Evolutionary conservation across 2,797 vertebrate genomes (phyloP).

Genomic region (Smutsia temminckii): DNA sequence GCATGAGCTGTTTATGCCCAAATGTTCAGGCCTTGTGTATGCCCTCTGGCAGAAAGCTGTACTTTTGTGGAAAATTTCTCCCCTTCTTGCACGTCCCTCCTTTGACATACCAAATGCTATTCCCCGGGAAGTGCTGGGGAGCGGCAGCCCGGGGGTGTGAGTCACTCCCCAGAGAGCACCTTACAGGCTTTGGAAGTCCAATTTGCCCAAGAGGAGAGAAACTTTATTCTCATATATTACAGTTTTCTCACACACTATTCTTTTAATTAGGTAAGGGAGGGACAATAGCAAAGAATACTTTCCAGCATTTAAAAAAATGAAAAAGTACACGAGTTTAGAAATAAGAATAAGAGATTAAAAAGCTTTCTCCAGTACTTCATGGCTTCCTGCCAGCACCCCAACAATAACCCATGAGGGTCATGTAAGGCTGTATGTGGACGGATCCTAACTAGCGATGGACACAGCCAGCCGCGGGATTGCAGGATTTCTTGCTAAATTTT

Average conservation of each 20-base stretch:
- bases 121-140: neutral
- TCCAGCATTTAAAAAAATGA: neutral
- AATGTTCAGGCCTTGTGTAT: neutral
- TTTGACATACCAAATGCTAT: neutral
- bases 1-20: neutral
- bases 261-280: conserved; percentile 30
- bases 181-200: neutral
- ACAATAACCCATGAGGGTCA: conserved; percentile 67
- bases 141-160: neutral
- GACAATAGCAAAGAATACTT: neutral
- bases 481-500: conserved; percentile 76
- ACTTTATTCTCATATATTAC: neutral
- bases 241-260: neutral
- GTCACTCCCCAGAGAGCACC: neutral
- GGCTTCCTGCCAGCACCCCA: neutral
- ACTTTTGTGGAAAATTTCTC: neutral
- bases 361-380: neutral
- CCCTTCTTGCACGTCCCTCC: neutral
- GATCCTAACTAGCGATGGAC: conserved; percentile 26
- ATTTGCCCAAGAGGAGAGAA: neutral
- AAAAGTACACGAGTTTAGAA: neutral
- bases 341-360: neutral
- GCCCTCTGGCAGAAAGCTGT: neutral
- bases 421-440: neutral
- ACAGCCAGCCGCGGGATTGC: conserved; percentile 39